Conservation (phyloP, 2,113 vertebrate species). For the Neogale vison region DNA sequence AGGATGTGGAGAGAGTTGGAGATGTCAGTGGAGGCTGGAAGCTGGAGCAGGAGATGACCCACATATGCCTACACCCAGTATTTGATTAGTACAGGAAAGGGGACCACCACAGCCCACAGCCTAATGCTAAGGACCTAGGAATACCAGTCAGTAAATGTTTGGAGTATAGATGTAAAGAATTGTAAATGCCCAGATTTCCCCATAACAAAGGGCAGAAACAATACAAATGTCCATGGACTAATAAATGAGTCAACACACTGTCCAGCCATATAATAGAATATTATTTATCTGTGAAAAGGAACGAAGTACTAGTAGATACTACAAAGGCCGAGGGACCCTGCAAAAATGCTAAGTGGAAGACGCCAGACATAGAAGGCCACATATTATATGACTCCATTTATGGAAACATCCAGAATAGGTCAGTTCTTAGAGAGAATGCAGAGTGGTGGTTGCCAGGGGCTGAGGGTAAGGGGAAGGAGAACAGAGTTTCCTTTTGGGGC, state of each 20-base stretch:
- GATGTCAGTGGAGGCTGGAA: not conserved
- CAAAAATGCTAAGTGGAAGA: not conserved
- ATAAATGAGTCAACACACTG: not conserved
- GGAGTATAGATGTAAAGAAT: not conserved
- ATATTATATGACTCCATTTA: not conserved
- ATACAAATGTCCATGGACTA: not conserved
- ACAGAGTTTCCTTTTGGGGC: not conserved
- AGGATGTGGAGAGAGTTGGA: not conserved
- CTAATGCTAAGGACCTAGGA: not conserved
- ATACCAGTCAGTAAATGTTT: not conserved
- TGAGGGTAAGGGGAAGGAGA: accelerated
- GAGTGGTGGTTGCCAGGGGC: not conserved
- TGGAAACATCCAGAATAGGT: not conserved
- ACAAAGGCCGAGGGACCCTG: not conserved
- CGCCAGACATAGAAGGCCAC: not conserved
- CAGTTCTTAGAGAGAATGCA: not conserved
- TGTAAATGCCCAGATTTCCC: not conserved
- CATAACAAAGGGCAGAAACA: not conserved
- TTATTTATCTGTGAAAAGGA: not conserved
- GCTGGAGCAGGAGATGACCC: not conserved
- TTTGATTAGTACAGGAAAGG: not conserved
- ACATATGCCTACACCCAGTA: not conserved
- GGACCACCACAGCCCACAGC: not conserved
- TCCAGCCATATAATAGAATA: not conserved
- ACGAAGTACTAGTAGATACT: not conserved